Conservation (phyloP, 2,113 vertebrate species). For the Myotis yumanensis region DNA sequence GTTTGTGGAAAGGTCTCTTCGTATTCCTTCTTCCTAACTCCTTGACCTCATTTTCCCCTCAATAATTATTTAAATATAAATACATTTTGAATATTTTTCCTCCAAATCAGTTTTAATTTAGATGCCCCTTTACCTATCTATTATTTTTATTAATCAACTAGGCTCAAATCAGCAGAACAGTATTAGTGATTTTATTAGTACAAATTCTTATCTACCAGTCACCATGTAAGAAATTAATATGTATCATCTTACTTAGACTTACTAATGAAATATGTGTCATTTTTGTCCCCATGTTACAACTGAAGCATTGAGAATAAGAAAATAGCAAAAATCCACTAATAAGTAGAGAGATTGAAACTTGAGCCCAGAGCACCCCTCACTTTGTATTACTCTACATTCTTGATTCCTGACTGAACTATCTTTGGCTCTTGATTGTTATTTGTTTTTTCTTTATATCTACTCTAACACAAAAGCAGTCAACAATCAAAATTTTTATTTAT, state of each 20-base stretch:
- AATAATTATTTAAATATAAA: neutral
- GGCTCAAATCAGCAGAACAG: neutral
- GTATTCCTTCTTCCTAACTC: neutral
- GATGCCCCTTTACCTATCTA: neutral
- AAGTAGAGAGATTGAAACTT: neutral
- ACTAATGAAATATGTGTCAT: neutral
- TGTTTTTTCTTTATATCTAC: neutral
- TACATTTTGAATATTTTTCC: neutral
- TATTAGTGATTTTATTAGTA: neutral
- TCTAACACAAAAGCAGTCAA: neutral
- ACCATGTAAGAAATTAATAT: neutral
- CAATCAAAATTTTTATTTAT: neutral
- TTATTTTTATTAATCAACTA: neutral
- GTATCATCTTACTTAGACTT: neutral
- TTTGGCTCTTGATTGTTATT: neutral
- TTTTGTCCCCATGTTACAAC: neutral
- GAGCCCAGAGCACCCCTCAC: neutral
- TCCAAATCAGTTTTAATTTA: neutral
- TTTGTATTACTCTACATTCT: neutral
- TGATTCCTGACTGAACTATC: neutral
- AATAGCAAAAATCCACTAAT: neutral
- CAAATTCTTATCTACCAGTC: neutral
- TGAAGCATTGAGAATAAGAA: neutral
- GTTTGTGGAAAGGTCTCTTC: neutral
- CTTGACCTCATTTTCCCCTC: neutral